These are phyloP conservation scores for Pica pica DNA, from an alignment of 2,113 vertebrate genomes.

Conservation along the genomic window DNA sequence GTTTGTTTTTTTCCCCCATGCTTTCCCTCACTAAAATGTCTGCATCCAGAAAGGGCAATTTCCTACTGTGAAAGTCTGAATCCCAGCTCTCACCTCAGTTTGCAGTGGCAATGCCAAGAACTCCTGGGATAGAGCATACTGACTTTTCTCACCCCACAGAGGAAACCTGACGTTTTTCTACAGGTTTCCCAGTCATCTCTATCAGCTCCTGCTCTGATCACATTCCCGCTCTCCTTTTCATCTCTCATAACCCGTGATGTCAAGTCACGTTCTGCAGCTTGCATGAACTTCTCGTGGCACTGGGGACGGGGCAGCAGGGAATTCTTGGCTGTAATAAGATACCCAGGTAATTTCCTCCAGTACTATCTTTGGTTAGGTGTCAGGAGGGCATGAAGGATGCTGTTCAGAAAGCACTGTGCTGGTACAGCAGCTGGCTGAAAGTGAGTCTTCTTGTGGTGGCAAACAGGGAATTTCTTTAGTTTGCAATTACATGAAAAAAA, in stretches of 20 bases:
- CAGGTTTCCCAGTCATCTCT: neutral
- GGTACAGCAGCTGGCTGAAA: neutral
- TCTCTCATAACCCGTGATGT: neutral
- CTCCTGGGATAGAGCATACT: neutral
- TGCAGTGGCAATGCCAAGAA: neutral
- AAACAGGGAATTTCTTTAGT: neutral
- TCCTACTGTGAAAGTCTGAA: neutral
- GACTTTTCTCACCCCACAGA: neutral
- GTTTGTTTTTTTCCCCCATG: fast-evolving
- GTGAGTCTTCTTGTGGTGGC: neutral
- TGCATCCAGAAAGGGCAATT: neutral
- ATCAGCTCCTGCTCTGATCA: neutral
- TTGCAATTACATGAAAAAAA: neutral
- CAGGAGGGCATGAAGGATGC: neutral
- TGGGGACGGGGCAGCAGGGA: neutral
- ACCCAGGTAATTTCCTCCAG: neutral
- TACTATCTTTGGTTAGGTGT: neutral
- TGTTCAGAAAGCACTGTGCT: neutral
- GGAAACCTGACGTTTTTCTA: neutral
- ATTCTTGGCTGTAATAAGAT: neutral
- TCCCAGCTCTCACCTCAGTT: neutral
- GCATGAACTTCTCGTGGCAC: neutral
- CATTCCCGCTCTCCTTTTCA: neutral
- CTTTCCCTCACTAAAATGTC: neutral
- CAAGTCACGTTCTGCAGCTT: neutral